Conservation (phyloP, 2,797 vertebrate genomes). For the Ptychadena robeensis region DNA sequence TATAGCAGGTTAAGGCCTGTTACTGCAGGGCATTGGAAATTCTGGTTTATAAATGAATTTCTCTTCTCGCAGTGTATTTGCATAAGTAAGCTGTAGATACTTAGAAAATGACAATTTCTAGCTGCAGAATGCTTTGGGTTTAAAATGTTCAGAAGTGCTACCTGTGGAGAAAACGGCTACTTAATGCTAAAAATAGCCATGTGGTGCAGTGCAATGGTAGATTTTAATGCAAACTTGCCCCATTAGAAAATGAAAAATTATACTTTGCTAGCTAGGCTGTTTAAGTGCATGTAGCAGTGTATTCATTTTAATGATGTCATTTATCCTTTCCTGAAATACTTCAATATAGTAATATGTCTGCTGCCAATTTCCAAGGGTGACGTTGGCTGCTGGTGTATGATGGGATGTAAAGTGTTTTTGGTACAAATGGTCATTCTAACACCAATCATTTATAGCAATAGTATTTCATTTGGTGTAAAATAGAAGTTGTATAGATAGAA, state of each 20-base stretch:
- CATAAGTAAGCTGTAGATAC: slow-evolving; percentile 5
- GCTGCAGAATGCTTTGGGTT: slow-evolving; percentile 1
- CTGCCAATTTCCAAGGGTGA: background rate
- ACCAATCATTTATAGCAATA: background rate
- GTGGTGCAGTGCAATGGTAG: slow-evolving; percentile 4
- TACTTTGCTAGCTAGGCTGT: background rate
- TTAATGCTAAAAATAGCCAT: slow-evolving; percentile 24
- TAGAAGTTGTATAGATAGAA: too few relatives aligned
- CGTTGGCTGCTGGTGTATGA: background rate
- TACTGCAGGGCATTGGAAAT: slow-evolving; percentile 23
- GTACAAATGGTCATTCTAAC: background rate
- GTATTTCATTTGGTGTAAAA: background rate
- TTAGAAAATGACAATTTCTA: slow-evolving; percentile 26
- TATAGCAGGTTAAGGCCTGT: slow-evolving; percentile 17
- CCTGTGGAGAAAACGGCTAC: slow-evolving; percentile 34
- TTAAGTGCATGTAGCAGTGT: slow-evolving; percentile 17
- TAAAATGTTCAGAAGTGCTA: slow-evolving; percentile 23
- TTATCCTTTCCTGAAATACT: background rate
- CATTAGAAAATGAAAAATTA: slow-evolving; percentile 17
- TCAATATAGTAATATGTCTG: background rate
- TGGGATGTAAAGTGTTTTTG: background rate
- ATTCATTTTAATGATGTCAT: slow-evolving; percentile 10
- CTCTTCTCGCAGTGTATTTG: background rate
- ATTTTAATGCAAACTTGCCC: slow-evolving; percentile 32
- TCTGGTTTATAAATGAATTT: slow-evolving; percentile 15